Base-by-base conservation (phyloP, 2,888 invertebrate genomes). In the Oscheius onirici region DNA sequence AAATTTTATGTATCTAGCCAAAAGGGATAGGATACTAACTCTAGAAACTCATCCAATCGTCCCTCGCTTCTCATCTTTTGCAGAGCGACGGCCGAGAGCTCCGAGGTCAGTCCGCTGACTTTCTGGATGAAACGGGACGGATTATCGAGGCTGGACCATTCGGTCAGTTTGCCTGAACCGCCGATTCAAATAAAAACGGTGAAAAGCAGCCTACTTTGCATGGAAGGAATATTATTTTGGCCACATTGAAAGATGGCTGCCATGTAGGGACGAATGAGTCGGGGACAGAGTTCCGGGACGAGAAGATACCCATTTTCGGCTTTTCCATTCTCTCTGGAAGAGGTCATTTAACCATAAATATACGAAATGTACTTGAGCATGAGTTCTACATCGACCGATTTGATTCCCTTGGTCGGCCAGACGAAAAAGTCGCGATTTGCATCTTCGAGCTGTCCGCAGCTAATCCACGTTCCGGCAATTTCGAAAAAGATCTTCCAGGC, bases 401-500 rank as follows among this genome's bases (percentile, higher is more conserved):
- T 40, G 20, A 58, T 58, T 2, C 58, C 58, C 13, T 58, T 34
- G 8, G 22, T 43, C 41, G n/a, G n/a, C 58, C 58, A 58, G 41
- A 58, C 22, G 40, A 58, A 58, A 58, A 58, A 58, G 6, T 63
- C 63, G 8, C 34, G 17, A 22, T 20, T 28, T 17, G 51, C 22
- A 52, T 66, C 66, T 41, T 66, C 66, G 1, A 66, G 6, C 5
- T 17, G 11, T 52, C 66, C 66, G 17, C 17, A 22, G 15, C 40
- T 51, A 22, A 66, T 66, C 66, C 66, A 66, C 11, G 49, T 66
- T 3, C 52, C 52, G 51, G 52, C 41, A 28, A 41, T 52, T 40
- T 54, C 54, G 40, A 66, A 54, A 24, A 66, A 66, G 2, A 49
- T 52, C 40, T 66, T 51, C 66, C 66, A 66, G n/a, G 66, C 66